Evolutionary conservation across 2,888 invertebrate genomes (phyloP).

Genomic region (Xanthostigma xanthostigma): DNA sequence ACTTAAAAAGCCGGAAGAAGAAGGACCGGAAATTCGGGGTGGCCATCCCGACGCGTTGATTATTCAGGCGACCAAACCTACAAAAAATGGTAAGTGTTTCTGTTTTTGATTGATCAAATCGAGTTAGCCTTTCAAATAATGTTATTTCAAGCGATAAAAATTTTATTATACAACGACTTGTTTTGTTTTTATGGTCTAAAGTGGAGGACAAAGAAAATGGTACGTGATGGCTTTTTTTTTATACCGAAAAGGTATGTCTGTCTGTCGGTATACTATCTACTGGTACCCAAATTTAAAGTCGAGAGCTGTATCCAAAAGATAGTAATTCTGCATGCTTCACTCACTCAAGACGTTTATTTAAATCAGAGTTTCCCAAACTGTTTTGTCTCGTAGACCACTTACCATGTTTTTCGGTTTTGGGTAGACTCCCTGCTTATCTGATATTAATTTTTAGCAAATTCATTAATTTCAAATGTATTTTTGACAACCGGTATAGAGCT

Average conservation of each 20-base stretch:
- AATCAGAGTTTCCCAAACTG: too few species aligned
- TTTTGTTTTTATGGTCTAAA: slow-evolving; percentile 2
- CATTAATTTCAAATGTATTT: too few species aligned
- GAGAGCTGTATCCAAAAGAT: background rate
- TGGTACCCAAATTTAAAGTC: too few species aligned
- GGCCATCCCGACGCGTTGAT: slow-evolving; percentile 89
- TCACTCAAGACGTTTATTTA: too few species aligned
- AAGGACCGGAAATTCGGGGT: slow-evolving; percentile 83
- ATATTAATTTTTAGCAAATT: too few species aligned
- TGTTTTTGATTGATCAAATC: slow-evolving; percentile 10
- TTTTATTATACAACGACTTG: background rate
- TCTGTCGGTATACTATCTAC: slow-evolving; percentile 1
- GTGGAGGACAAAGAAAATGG: slow-evolving; percentile 28
- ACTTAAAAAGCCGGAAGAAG: slow-evolving; percentile 64
- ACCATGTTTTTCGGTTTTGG: too few species aligned
- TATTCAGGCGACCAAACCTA: slow-evolving; percentile 89
- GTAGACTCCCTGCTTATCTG: too few species aligned
- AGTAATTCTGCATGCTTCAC: too few species aligned
- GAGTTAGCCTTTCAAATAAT: slow-evolving; percentile 6
- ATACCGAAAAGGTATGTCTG: slow-evolving; percentile 11
- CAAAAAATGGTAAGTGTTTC: slow-evolving; percentile 47
- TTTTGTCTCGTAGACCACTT: too few species aligned
- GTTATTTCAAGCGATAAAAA: background rate
- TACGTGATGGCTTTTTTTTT: slow-evolving; percentile 21
- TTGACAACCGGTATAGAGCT: too few species aligned